phyloP scores from a whole-genome alignment of 2,113 vertebrate genomes.

The Noctilio leporinus region DNA sequence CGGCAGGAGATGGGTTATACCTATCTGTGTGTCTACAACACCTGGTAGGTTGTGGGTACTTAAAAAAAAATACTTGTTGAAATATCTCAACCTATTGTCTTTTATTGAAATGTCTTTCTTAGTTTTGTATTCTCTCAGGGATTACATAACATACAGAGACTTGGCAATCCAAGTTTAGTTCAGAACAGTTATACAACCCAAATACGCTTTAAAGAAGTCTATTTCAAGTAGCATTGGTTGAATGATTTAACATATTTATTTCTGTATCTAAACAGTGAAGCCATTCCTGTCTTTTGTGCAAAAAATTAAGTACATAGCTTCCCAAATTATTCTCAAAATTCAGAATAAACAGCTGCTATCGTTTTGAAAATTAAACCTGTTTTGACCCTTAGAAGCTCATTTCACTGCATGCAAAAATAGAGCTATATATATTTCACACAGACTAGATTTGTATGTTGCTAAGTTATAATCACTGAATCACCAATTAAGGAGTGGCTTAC shows the following conservation, averaged over 20 bases:
- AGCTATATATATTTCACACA: conserved; percentile 55
- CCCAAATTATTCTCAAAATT: conserved; percentile 58
- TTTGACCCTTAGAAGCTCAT: conserved; percentile 51
- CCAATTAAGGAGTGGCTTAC: conserved; percentile 59
- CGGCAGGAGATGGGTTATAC: neutral
- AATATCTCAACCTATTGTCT: neutral
- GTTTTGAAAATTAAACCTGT: conserved; percentile 59
- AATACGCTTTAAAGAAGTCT: conserved; percentile 64
- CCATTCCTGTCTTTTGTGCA: conserved; percentile 55
- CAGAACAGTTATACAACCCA: conserved; percentile 73
- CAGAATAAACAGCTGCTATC: conserved; percentile 59
- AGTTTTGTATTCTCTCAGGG: conserved; percentile 53
- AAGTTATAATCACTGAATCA: conserved; percentile 65
- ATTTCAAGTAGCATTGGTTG: conserved; percentile 52
- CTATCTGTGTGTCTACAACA: neutral
- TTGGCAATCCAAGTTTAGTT: conserved; percentile 68
- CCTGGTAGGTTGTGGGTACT: neutral
- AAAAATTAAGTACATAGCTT: conserved; percentile 41
- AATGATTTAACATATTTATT: conserved; percentile 64
- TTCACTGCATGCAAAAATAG: conserved; percentile 57
- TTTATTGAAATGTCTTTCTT: conserved; percentile 47
- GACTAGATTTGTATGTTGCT: conserved; percentile 36
- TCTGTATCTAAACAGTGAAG: conserved; percentile 64
- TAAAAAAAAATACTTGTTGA: neutral
- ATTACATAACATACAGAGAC: conserved; percentile 58